Evolutionary conservation across 1,140 invertebrate genomes (phyloP).

Genomic region (Drosophila subpulchrella): DNA sequence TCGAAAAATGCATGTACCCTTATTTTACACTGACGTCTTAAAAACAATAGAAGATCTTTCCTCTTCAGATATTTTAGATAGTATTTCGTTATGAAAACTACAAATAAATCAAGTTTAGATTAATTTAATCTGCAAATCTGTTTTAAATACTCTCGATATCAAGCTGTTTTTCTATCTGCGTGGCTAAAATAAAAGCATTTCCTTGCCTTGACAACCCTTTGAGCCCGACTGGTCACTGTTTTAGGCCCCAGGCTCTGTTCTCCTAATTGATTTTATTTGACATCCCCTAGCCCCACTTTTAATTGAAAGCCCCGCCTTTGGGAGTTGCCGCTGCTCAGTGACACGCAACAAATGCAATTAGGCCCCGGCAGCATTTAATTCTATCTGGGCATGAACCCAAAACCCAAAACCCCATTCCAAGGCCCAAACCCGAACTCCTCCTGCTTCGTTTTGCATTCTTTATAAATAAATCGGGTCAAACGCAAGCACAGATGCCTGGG

Average conservation of each 20-base stretch:
- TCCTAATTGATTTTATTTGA: constrained; percentile 44
- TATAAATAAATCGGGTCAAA: constrained; percentile 75
- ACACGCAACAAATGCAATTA: constrained; percentile 51
- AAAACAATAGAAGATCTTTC: too few species aligned
- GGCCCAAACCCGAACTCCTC: constrained; percentile 1
- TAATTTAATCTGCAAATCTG: too few species aligned
- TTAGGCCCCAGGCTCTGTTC: not conserved
- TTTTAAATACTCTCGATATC: too few species aligned
- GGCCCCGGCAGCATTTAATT: constrained; percentile 27
- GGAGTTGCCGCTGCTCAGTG: constrained; percentile 26
- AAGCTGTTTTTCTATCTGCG: too few species aligned
- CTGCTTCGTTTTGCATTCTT: constrained; percentile 22
- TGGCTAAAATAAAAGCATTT: too few species aligned
- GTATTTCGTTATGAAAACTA: too few species aligned
- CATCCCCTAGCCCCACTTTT: constrained; percentile 8
- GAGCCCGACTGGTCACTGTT: not conserved
- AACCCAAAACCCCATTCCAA: not conserved
- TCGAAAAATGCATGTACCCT: too few species aligned
- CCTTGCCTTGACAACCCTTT: not conserved
- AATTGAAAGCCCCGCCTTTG: constrained; percentile 11
- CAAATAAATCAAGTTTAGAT: too few species aligned
- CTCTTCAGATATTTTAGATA: too few species aligned
- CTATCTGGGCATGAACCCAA: constrained; percentile 15
- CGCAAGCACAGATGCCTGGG: constrained; percentile 24
- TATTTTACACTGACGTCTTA: too few species aligned